A percentile compares a stretch with the other conserved stretches of the same genome.
Evolutionary conservation across 2,888 invertebrate genomes (phyloP).

Genomic region (Hedya salicella): DNA sequence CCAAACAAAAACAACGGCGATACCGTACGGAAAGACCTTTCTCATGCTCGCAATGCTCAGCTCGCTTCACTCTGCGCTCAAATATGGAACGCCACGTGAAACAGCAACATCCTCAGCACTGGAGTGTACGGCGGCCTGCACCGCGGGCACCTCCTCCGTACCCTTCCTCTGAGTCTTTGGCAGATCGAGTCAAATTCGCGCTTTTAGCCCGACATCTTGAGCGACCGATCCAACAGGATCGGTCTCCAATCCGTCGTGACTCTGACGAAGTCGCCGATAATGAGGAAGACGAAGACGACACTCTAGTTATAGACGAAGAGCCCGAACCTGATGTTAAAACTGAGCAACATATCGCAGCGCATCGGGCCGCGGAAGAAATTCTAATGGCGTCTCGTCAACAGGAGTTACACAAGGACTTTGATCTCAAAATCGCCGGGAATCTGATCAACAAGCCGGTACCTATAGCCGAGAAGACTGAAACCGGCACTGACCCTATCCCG

Average conservation of each 20-base stretch:
- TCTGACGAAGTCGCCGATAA: constrained; percentile 86
- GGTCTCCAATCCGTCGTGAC: constrained; percentile 72
- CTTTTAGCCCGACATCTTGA: constrained; percentile 92
- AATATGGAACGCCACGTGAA: constrained; percentile 98
- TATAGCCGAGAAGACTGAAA: constrained; percentile 75
- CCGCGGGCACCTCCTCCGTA: constrained; percentile 76
- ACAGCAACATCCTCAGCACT: constrained; percentile 96
- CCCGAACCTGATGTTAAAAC: constrained; percentile 65
- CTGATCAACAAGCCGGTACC: constrained; percentile 82
- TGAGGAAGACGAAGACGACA: constrained; percentile 88
- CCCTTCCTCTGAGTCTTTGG: constrained; percentile 64
- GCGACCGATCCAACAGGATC: constrained; percentile 80
- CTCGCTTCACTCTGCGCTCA: constrained; percentile 95
- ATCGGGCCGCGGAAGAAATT: constrained; percentile 85
- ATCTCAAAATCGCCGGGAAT: constrained; percentile 83
- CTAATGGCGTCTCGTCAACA: constrained; percentile 80
- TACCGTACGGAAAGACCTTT: constrained; percentile 96
- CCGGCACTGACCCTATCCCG: constrained; percentile 65
- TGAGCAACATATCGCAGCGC: constrained; percentile 77
- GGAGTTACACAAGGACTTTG: constrained; percentile 80
- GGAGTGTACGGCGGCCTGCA: constrained; percentile 90
- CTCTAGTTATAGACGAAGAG: constrained; percentile 88
- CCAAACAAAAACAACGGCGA: constrained; percentile 95
- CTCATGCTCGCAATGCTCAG: constrained; percentile 95
- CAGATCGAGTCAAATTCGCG: constrained; percentile 88